phyloP scores from a whole-genome alignment of 2,888 invertebrate species.

The Zhuqinia jingwanae region DNA sequence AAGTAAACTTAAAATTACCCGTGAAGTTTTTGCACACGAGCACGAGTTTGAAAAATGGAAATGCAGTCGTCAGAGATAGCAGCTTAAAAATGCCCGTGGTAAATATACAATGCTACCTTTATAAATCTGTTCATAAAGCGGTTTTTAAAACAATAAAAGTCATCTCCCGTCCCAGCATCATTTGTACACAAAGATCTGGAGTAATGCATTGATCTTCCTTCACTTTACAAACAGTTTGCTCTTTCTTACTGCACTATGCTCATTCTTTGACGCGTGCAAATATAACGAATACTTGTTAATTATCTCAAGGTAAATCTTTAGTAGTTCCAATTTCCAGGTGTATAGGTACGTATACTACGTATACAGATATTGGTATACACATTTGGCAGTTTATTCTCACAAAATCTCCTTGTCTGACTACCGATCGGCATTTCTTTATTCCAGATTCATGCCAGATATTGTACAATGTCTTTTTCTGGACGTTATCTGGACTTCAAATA shows the following conservation, averaged over 20 bases:
- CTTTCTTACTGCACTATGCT: background rate
- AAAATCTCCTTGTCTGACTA: background rate
- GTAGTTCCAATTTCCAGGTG: background rate
- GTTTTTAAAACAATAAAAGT: background rate
- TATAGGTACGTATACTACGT: too few species aligned
- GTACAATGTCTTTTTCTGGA: background rate
- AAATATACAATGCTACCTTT: background rate
- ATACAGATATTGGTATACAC: too few species aligned
- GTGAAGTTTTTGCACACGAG: too few species aligned
- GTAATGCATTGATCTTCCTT: background rate
- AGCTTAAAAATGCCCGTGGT: too few species aligned
- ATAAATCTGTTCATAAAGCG: background rate
- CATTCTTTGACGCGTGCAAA: conserved; percentile 38
- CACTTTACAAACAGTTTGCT: too few species aligned
- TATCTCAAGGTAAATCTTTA: conserved; percentile 29
- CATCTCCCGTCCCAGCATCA: background rate
- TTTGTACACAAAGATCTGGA: background rate
- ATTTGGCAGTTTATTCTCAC: conserved; percentile 7
- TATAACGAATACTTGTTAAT: conserved; percentile 27
- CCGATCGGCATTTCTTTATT: conserved; percentile 27
- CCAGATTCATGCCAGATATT: background rate
- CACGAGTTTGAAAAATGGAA: too few species aligned
- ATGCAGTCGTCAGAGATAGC: too few species aligned
- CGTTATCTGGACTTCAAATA: too few species aligned
- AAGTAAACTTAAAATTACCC: too few species aligned